phyloP scores from a whole-genome alignment of 1,140 invertebrate genomes.

The Gonatopus flavifemur region DNA sequence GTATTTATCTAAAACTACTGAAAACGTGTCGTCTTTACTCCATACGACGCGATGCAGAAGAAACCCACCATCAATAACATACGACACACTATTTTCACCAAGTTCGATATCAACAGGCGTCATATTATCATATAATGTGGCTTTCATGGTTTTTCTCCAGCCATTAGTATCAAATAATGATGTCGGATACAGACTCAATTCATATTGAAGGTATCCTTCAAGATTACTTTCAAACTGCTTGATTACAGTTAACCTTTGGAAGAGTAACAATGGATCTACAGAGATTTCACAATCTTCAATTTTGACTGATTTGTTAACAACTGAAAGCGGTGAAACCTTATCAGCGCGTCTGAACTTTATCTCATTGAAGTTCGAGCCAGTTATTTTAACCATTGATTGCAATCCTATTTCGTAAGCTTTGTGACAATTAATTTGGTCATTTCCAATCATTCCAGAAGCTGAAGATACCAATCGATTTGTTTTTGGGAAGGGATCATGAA shows the following conservation, averaged over 20 bases:
- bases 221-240: conserved; percentile 43
- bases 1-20: conserved; percentile 49
- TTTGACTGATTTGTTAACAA: conserved; percentile 38
- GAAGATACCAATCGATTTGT: conserved; percentile 41
- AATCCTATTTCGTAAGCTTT: conserved; percentile 44
- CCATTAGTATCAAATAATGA: conserved; percentile 47
- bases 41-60: conserved; percentile 34
- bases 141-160: conserved; percentile 49
- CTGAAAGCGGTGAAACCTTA: conserved; percentile 39
- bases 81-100: not conserved
- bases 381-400: conserved; percentile 18
- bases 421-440: conserved; percentile 48
- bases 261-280: conserved; percentile 35
- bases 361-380: conserved; percentile 32
- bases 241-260: conserved; percentile 27
- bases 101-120: not conserved
- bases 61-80: conserved; percentile 39
- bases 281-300: conserved; percentile 37
- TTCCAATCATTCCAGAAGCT: conserved; percentile 43
- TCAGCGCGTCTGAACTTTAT: conserved; percentile 43
- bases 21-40: conserved; percentile 38
- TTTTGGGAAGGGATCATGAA: conserved; percentile 39
- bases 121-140: conserved; percentile 39
- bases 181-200: conserved; percentile 46
- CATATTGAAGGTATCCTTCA: conserved; percentile 45